A percentile compares a stretch with the other conserved stretches of the same genome.
These are phyloP conservation scores for Poeciliopsis turrubarensis DNA, from an alignment of 2,113 vertebrate species.

Conservation along the genomic window DNA sequence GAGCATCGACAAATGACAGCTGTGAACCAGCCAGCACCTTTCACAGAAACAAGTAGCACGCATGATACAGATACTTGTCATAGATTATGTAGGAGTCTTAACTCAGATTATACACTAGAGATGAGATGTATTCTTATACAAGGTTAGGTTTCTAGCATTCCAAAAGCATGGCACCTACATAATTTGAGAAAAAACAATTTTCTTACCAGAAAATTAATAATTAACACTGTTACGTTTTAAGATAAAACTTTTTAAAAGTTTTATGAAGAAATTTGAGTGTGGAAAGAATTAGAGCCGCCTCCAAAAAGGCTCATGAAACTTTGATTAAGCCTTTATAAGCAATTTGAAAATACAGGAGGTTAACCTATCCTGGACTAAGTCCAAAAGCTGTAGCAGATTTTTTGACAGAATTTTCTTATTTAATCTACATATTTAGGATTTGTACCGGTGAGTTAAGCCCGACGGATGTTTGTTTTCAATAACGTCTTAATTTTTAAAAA, in stretches of 20 bases:
- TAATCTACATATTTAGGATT: not conserved
- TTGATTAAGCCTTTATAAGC: not conserved
- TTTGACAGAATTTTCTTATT: not conserved
- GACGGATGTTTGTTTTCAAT: not conserved
- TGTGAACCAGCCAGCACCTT: not conserved
- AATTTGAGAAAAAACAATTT: no score
- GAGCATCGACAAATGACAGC: not conserved
- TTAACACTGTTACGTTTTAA: no score
- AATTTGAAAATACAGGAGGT: no score
- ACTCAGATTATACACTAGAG: not conserved
- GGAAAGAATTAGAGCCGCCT: not conserved
- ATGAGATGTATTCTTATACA: not conserved
- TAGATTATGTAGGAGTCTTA: not conserved
- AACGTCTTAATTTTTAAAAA: not conserved
- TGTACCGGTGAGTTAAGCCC: not conserved
- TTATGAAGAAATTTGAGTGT: no score
- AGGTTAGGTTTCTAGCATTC: no score
- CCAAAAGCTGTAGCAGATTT: not conserved
- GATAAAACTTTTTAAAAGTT: no score
- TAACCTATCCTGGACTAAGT: not conserved
- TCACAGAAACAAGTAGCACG: not conserved
- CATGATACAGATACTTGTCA: no score
- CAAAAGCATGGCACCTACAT: no score
- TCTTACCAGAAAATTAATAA: no score
- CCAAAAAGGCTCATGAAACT: not conserved